Percentiles rank a stretch among this genome's conserved stretches.
Conservation (phyloP, 2,888 invertebrate genomes). For the Zaprionus lineosus region DNA sequence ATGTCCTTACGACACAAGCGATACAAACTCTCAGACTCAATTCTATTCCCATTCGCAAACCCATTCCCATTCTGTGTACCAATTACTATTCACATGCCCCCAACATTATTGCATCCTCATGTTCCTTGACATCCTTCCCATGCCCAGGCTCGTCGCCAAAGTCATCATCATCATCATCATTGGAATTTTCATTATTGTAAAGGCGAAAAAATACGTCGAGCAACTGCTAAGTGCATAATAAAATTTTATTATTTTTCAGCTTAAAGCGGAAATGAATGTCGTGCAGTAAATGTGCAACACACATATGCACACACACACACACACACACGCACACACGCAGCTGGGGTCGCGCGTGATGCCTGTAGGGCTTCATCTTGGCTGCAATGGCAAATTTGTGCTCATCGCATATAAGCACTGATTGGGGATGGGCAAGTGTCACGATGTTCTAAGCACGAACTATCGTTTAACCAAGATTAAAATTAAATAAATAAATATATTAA, state of each 20-base stretch:
- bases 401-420: not conserved
- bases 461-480: too few relatives aligned
- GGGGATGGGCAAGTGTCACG: conserved; percentile 5
- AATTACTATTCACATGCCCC: conserved; percentile 2
- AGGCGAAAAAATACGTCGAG: conserved; percentile 35
- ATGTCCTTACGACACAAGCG: conserved; percentile 20
- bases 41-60: not conserved
- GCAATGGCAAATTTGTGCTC: conserved; percentile 21
- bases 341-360: conserved; percentile 3
- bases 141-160: too few relatives aligned
- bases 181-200: conserved; percentile 31
- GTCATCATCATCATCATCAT: conserved; percentile 23
- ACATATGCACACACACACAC: conserved; percentile 1
- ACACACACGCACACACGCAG: conserved; percentile 1
- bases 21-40: not conserved
- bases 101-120: conserved; percentile 6
- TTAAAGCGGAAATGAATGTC: conserved; percentile 62
- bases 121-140: too few relatives aligned
- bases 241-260: conserved; percentile 65
- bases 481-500: too few relatives aligned
- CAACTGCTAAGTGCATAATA: conserved; percentile 70
- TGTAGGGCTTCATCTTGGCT: conserved; percentile 5
- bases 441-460: not conserved
- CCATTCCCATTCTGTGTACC: not conserved
- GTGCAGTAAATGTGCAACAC: conserved; percentile 39